Evolutionary conservation across 1,140 invertebrate genomes (phyloP).

Genomic region (Eriocheir sinensis): DNA sequence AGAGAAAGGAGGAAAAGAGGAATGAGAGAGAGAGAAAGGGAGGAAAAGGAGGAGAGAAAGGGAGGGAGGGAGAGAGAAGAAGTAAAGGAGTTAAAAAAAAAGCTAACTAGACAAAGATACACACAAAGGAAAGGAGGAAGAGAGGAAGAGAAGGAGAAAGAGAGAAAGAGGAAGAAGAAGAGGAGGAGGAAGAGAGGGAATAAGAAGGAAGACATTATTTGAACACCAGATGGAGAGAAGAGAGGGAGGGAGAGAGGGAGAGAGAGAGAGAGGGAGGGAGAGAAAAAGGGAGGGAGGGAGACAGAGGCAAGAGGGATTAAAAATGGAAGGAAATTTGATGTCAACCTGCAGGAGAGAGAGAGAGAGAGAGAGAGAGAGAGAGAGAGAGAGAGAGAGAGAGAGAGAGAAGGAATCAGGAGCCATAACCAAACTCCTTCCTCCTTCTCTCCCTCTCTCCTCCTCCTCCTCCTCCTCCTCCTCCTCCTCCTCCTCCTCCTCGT

Average conservation of each 20-base stretch:
- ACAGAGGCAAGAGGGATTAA: neutral
- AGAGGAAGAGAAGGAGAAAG: neutral
- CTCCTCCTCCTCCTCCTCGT: constrained; percentile 28
- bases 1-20: neutral
- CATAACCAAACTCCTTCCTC: neutral
- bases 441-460: neutral
- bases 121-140: neutral
- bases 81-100: neutral
- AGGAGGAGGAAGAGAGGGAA: neutral
- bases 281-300: neutral
- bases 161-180: neutral
- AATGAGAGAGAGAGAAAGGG: neutral
- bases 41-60: neutral
- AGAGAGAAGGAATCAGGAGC: neutral
- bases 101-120: neutral
- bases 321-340: neutral
- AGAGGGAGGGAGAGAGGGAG: neutral
- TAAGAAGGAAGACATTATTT: too few species aligned
- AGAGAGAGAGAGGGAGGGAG: neutral
- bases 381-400: too few species aligned
- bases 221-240: neutral
- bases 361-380: neutral
- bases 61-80: neutral
- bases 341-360: neutral
- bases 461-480: constrained; percentile 55